phyloP scores from a whole-genome alignment of 2,113 vertebrate species.

The Zonotrichia leucophrys region DNA sequence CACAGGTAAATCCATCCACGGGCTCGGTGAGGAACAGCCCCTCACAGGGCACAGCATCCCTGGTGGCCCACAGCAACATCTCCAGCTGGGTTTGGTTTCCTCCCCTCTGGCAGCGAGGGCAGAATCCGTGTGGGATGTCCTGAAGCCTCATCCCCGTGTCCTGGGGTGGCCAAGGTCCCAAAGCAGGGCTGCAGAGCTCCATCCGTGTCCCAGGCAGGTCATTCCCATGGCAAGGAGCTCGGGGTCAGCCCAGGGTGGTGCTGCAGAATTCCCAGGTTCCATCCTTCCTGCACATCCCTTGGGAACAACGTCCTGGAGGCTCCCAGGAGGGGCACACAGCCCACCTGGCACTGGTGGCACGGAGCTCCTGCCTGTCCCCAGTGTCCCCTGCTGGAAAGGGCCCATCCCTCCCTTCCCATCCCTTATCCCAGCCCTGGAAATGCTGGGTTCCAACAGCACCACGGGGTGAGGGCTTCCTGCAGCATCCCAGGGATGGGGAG shows the following conservation, averaged over 20 bases:
- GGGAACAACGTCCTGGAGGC: background rate
- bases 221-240: fast-evolving
- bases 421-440: fast-evolving
- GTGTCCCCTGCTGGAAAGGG: background rate
- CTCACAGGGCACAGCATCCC: background rate
- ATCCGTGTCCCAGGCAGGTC: fast-evolving
- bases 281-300: background rate
- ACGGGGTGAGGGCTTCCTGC: fast-evolving
- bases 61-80: fast-evolving
- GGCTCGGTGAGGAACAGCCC: background rate
- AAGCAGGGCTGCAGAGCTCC: background rate
- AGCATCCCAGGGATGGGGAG: background rate
- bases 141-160: background rate
- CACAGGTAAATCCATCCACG: background rate
- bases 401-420: background rate
- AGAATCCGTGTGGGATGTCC: background rate
- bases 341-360: fast-evolving
- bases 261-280: background rate
- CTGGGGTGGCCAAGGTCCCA: background rate
- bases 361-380: fast-evolving
- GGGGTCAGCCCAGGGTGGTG: fast-evolving
- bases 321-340: fast-evolving
- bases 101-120: background rate
- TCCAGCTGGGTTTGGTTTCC: fast-evolving
- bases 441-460: fast-evolving